phyloP scores from a whole-genome alignment of 2,888 invertebrate species.

The Allygus modestus region DNA sequence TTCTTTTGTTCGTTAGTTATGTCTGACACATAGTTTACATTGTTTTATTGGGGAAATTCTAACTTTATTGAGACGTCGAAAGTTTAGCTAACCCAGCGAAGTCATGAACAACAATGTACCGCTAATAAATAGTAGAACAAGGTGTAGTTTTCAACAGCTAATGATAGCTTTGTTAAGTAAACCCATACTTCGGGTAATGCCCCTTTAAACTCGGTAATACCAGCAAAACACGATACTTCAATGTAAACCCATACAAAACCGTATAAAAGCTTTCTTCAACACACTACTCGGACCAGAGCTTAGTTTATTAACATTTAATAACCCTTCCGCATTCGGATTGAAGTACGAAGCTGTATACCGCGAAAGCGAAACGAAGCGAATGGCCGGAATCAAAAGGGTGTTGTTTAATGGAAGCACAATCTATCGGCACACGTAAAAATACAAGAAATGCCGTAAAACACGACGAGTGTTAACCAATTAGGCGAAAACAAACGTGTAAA shows the following conservation, averaged over 20 bases:
- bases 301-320: neutral
- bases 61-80: no score
- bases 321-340: neutral
- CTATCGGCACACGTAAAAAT: slow-evolving; percentile 54
- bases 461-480: slow-evolving; percentile 55
- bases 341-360: neutral
- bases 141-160: no score
- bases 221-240: neutral
- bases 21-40: no score
- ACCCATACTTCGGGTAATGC: no score
- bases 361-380: neutral
- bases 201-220: no score
- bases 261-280: neutral
- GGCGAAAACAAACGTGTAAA: slow-evolving; percentile 56
- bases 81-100: no score
- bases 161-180: no score
- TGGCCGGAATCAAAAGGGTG: slow-evolving; percentile 47
- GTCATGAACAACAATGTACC: no score
- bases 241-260: neutral
- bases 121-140: no score
- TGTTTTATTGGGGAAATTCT: no score
- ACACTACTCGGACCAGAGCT: no score
- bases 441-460: slow-evolving; percentile 51
- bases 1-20: no score
- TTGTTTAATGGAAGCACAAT: slow-evolving; percentile 38